Evolutionary conservation across 2,797 vertebrate species (phyloP).

Genomic region (Hemitrygon akajei): DNA sequence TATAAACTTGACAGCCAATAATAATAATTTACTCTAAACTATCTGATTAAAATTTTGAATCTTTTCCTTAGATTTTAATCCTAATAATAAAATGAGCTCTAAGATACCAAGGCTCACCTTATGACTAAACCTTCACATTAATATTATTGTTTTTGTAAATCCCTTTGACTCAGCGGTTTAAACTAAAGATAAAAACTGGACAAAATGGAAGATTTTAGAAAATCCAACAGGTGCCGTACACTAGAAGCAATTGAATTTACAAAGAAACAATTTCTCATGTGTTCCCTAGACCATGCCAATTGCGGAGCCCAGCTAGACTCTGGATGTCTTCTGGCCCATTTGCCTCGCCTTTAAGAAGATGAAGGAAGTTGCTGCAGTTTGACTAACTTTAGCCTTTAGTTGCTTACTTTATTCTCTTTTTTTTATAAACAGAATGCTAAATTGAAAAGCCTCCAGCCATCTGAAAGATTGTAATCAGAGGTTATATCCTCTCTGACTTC

Average conservation of each 20-base stretch:
- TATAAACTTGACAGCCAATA: not conserved
- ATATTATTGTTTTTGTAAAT: not conserved
- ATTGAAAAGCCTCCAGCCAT: not conserved
- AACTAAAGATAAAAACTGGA: not conserved
- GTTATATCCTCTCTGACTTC: not conserved
- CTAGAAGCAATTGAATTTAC: not conserved
- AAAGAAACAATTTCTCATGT: not conserved
- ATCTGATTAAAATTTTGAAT: not conserved
- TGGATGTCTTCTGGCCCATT: not conserved
- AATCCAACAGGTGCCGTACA: not conserved
- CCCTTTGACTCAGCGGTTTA: not conserved
- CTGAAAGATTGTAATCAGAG: slow-evolving; percentile 1
- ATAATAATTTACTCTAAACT: not conserved
- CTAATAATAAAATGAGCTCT: not conserved
- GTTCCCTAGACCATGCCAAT: not conserved
- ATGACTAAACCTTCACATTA: not conserved
- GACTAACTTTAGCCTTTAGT: not conserved
- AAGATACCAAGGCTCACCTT: not conserved
- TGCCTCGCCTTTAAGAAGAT: not conserved
- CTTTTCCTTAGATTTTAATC: not conserved
- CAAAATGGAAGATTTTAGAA: not conserved
- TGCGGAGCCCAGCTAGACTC: not conserved
- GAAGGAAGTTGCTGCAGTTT: not conserved
- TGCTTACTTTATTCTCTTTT: not conserved
- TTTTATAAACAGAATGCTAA: not conserved